Conservation (phyloP, 2,888 invertebrate species). For the Nephrotoma guestfalica region DNA sequence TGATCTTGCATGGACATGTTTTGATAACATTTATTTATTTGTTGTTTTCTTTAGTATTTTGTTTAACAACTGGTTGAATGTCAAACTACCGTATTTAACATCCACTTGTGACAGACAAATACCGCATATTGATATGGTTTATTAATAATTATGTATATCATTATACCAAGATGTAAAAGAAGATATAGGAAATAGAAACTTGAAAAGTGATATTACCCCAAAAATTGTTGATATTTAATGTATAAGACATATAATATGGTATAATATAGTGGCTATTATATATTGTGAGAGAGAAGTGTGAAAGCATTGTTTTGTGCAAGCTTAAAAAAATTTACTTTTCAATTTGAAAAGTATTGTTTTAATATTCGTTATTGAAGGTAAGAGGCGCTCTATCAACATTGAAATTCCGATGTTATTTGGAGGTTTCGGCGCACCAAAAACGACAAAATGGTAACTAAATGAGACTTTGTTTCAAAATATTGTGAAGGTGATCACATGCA, state of each 20-base stretch:
- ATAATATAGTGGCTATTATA: too few species aligned
- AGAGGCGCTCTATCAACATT: too few species aligned
- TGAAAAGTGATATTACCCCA: neutral
- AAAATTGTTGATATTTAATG: neutral
- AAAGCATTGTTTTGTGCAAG: neutral
- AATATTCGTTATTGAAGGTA: too few species aligned
- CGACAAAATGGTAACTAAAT: too few species aligned
- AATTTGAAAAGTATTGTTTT: too few species aligned
- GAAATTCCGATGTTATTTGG: too few species aligned
- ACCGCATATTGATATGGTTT: neutral
- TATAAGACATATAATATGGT: too few species aligned
- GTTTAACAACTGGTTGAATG: neutral
- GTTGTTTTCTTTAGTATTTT: neutral
- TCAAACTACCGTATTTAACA: neutral
- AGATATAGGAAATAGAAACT: neutral
- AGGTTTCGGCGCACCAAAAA: too few species aligned
- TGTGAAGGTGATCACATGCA: too few species aligned
- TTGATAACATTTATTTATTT: neutral
- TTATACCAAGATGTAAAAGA: neutral
- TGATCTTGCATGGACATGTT: neutral
- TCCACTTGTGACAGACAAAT: neutral
- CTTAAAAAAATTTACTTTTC: too few species aligned
- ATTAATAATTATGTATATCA: neutral
- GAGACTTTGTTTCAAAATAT: too few species aligned
- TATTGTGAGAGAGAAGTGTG: neutral